Base-by-base conservation (phyloP, 92 coral and sea anemone genomes). In the Nematostella vectensis region DNA sequence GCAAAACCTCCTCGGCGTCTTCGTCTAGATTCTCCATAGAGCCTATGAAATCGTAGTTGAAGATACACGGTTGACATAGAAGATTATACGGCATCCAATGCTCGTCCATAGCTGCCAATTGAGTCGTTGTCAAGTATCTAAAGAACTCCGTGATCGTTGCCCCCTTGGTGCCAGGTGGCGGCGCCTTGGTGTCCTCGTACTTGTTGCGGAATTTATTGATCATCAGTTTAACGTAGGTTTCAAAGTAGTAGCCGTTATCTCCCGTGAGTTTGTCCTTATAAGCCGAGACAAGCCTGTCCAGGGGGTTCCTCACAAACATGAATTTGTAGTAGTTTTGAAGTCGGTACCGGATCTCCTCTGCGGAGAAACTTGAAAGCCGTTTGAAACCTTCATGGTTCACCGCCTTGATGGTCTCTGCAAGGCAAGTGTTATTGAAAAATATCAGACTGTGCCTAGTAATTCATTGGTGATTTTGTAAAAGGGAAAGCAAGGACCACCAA, bases 271-370 rank as follows among this genome's bases (percentile, higher is more conserved):
- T 67, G 38, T 67, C 55, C 16, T 51, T 48, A 24, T 42, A 67
- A n/a, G 74, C 74, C 2, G 74, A 67, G 3, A 47, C 56, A 21
- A 67, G 20, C 24, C 74, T 55, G 3, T 56, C 44, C 3, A 56
- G 47, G 3, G 74, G 74, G 11, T 67, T 65, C n/a, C 74, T 49
- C 19, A 57, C 74, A 44, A 67, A 38, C 65, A 57, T 43, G 31
- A 67, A 67, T 29, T 56, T 67, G 64, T 43, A 67, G 50, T 52
- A 67, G 25, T 21, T 67, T 40, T 67, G 26, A 10, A 67, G 42
- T 36, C 38, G 27, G 19, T 67, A 11, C 30, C 24, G 17, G 6
- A 50, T 23, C 11, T 55, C 45, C 2, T 27, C 30, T 13, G 40
- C 15, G 21, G 57, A 12, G 24, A 37, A 67, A 28, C 45, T 57